Conservation (phyloP, 1,140 invertebrate species). For the Drosophila kepulauana region DNA sequence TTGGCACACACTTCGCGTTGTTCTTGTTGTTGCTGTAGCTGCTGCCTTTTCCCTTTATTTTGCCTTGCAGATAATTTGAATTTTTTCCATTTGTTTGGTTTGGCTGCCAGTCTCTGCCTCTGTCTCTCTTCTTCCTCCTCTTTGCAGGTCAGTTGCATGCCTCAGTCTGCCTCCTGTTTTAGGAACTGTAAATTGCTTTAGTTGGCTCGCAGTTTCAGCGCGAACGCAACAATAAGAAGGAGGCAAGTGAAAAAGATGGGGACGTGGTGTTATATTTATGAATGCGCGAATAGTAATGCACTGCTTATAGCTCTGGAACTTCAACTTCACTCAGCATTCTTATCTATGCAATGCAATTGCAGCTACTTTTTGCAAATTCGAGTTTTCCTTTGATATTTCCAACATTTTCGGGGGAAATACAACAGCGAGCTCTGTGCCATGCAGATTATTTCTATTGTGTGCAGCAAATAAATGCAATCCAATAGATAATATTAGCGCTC, state of each 20-base stretch:
- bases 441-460: constrained; percentile 33
- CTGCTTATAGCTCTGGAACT: constrained; percentile 36
- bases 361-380: constrained; percentile 32
- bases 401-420: not conserved
- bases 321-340: constrained; percentile 31
- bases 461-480: constrained; percentile 6
- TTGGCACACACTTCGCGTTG: constrained; percentile 66
- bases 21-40: constrained; percentile 18
- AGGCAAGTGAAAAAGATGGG: not conserved
- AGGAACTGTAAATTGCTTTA: constrained; percentile 82
- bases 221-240: constrained; percentile 32
- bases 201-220: constrained; percentile 67
- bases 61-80: constrained; percentile 76
- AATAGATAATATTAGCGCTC: not conserved
- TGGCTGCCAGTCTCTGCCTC: constrained; percentile 41
- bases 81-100: constrained; percentile 80
- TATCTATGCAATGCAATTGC: constrained; percentile 47
- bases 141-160: constrained; percentile 73
- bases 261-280: constrained; percentile 54
- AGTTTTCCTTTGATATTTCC: constrained; percentile 38
- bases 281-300: constrained; percentile 68
- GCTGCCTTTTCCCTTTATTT: constrained; percentile 59
- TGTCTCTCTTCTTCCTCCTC: constrained; percentile 1
- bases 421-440: constrained; percentile 9
- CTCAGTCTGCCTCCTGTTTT: constrained; percentile 47